Evolutionary conservation across 2,888 invertebrate species (phyloP), one percentile per base, ranked within the genome.

Genomic region (Eupithecia vulgata): DNA sequence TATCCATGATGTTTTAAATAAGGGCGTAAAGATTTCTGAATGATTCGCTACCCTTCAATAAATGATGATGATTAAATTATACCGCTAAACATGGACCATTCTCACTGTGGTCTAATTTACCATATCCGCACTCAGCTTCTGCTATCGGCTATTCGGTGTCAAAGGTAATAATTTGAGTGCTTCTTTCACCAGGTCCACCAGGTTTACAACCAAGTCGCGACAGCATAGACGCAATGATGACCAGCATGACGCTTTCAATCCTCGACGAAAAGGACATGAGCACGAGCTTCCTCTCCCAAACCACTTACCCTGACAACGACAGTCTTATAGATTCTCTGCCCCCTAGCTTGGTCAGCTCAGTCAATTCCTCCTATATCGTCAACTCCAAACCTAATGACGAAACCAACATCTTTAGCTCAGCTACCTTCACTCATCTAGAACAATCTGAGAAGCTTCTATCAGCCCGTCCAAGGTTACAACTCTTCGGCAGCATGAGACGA

Each of bases 261-360:
- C 84, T 95, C 13, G 95, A 95, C 77, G 95, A 94, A 71, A 94
- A 94, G 71, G 95, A 95, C 78, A 95, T 95, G 95, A 94, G 90
- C 79, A 95, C 95, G 1, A 94, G 94, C 78, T 94, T 94, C 82
- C 90, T 95, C 30, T 95, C 95, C 0, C 94, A 95, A 74, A 93
- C 93, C 52, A 93, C 94, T 0, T 90, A 92, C 80, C 93, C 92
- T 0, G 95, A 95, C 78, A 90, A 93, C 81, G 94, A 94, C 65
- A 93, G 92, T 78, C 82, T 94, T 10, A 90, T 94, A 73, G 94
- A 94, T 83, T 94, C 94, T 30, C 76, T 93, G 5, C 94, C 94
- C 0, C 94, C 94, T 0, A 92, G 92, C 70, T 84, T 94, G 68
- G 92, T 93, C 80, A 92, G 88, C 82, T 95, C 95, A 8, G 90